Conservation (phyloP, 2,797 vertebrate species). For the Sus cebifrons region DNA sequence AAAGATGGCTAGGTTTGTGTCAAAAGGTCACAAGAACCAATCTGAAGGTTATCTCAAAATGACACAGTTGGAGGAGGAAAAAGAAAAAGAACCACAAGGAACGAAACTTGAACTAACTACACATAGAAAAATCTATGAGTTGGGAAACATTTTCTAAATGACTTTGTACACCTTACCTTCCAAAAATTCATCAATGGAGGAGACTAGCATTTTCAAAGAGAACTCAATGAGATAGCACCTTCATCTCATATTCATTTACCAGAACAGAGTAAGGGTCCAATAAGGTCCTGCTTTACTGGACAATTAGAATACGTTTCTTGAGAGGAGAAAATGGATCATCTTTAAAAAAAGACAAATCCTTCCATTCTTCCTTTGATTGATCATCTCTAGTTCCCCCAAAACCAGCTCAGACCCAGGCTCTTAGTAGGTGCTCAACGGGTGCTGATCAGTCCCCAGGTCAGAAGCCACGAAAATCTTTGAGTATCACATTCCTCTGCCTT, state of each 20-base stretch:
- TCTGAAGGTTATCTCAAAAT: not conserved
- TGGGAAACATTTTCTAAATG: not conserved
- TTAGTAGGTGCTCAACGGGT: not conserved
- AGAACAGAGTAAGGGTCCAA: not conserved
- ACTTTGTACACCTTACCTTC: not conserved
- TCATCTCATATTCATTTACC: not conserved
- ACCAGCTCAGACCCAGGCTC: not conserved
- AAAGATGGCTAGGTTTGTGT: not conserved
- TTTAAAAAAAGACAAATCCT: not conserved
- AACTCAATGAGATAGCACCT: not conserved
- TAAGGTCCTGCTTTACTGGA: not conserved
- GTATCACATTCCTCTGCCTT: not conserved
- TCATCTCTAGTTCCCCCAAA: not conserved
- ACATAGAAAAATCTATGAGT: not conserved
- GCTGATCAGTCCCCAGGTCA: not conserved
- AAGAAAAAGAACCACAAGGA: not conserved
- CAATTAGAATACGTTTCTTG: not conserved
- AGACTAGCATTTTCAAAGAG: not conserved
- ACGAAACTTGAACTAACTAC: constrained; percentile 21
- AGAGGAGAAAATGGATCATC: constrained; percentile 4
- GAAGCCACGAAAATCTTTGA: not conserved
- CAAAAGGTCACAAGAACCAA: not conserved
- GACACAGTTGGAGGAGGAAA: not conserved
- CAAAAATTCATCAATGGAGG: constrained; percentile 5
- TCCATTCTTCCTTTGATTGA: not conserved